Percentiles rank a stretch among this genome's conserved stretches.
Conservation (phyloP, 1,140 invertebrate species). For the Homalodisca vitripennis region DNA sequence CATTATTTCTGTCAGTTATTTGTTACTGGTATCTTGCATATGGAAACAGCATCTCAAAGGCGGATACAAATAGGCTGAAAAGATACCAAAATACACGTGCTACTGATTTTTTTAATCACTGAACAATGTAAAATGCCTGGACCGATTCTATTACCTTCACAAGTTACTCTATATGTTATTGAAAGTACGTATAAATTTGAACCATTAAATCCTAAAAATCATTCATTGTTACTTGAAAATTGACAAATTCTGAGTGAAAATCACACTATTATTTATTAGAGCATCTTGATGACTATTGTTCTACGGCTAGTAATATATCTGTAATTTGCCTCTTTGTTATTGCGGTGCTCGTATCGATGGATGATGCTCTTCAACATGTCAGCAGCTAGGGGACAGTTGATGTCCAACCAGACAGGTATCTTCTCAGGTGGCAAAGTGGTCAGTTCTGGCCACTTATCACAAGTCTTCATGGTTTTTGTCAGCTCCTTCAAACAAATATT, state of each 20-base stretch:
- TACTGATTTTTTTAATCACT: no score
- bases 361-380: conserved; percentile 59
- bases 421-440: conserved; percentile 51
- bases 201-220: no score
- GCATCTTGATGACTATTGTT: conserved; percentile 1
- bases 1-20: no score
- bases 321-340: conserved; percentile 64
- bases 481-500: conserved; percentile 52
- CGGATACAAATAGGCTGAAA: no score
- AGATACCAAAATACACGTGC: no score
- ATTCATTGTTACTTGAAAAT: no score
- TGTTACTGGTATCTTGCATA: no score
- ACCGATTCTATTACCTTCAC: no score
- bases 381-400: conserved; percentile 53
- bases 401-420: conserved; percentile 58
- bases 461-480: conserved; percentile 51
- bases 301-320: conserved; percentile 32
- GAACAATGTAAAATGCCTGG: no score
- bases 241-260: conserved; percentile 23
- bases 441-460: conserved; percentile 55
- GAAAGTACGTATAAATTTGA: no score
- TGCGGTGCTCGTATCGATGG: conserved; percentile 70
- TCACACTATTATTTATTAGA: neutral
- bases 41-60: no score
- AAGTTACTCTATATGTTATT: no score